phyloP scores from a whole-genome alignment of 2,888 invertebrate species.

The Netelia virgata region DNA sequence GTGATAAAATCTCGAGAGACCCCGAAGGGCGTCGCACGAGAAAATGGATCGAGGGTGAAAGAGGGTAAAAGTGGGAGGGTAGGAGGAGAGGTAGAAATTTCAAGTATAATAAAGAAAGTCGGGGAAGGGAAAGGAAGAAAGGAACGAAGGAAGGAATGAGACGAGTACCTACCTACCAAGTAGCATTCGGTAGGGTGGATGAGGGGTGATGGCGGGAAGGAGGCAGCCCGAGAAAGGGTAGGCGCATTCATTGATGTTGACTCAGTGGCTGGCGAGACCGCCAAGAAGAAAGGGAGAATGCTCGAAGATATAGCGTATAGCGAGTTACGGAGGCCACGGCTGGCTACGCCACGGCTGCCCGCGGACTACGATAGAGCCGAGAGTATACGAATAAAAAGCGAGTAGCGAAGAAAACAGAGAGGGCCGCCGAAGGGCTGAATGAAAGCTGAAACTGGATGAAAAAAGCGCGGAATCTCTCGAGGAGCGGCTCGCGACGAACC shows the following conservation, averaged over 20 bases:
- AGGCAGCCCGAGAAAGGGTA: constrained; percentile 26
- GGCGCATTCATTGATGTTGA: constrained; percentile 64
- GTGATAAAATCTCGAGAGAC: constrained; percentile 47
- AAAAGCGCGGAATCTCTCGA: constrained; percentile 41
- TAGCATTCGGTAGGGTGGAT: constrained; percentile 15
- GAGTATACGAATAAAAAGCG: constrained; percentile 43
- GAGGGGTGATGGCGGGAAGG: background rate
- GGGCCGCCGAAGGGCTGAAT: background rate
- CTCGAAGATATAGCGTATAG: constrained; percentile 40
- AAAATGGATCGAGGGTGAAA: constrained; percentile 51
- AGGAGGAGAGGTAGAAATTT: constrained; percentile 40
- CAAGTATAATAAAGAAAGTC: constrained; percentile 33
- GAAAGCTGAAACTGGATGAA: constrained; percentile 56
- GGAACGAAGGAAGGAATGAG: constrained; percentile 22
- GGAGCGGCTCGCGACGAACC: constrained; percentile 34
- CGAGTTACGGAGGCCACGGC: constrained; percentile 27
- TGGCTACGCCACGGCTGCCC: constrained; percentile 8
- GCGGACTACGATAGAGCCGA: constrained; percentile 26
- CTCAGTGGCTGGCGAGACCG: constrained; percentile 54
- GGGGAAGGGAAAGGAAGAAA: constrained; percentile 10
- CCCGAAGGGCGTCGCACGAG: constrained; percentile 26
- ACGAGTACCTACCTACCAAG: constrained; percentile 19
- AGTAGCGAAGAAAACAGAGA: constrained; percentile 14
- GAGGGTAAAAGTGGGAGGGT: constrained; percentile 49
- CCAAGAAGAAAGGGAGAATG: constrained; percentile 36